Evolutionary conservation across 2,888 invertebrate genomes (phyloP).

Genomic region (Crepidodera aurea): DNA sequence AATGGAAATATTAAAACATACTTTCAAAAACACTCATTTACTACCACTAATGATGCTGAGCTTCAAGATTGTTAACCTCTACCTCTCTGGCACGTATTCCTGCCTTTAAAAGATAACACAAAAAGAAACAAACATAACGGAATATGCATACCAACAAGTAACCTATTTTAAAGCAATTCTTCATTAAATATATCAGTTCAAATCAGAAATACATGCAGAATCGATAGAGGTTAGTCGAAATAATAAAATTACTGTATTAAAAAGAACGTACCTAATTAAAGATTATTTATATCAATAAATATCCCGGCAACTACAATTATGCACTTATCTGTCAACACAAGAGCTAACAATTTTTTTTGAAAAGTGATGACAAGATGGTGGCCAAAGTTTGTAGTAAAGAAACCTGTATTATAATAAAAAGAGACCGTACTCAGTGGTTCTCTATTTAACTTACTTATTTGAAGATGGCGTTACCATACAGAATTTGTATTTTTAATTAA

Average conservation of each 20-base stretch:
- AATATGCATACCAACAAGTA: conserved; percentile 12
- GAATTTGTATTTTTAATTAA: too few relatives aligned
- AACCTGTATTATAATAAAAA: background rate
- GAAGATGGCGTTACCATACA: too few relatives aligned
- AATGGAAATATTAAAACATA: background rate
- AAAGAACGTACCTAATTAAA: conserved; percentile 19
- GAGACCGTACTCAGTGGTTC: too few relatives aligned
- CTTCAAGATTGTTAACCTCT: conserved; percentile 19
- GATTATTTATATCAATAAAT: conserved; percentile 25
- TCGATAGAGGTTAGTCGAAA: too few relatives aligned
- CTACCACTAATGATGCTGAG: background rate
- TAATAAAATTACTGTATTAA: conserved; percentile 19
- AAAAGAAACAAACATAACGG: conserved; percentile 11
- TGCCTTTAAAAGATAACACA: conserved; percentile 12
- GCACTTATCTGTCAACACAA: conserved; percentile 35
- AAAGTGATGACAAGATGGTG: conserved; percentile 36
- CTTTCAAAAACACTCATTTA: background rate
- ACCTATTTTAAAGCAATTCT: background rate
- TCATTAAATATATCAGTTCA: background rate
- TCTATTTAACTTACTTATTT: too few relatives aligned
- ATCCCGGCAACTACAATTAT: conserved; percentile 31
- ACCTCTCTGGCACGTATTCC: background rate
- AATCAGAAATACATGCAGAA: background rate
- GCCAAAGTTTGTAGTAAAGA: conserved; percentile 4
- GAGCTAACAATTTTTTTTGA: conserved; percentile 17